Evolutionary conservation across 37 sponge, comb jelly and placozoan genomes (phyloP), one percentile per base, ranked within the genome.

Genomic region (Axinella damicornis): DNA sequence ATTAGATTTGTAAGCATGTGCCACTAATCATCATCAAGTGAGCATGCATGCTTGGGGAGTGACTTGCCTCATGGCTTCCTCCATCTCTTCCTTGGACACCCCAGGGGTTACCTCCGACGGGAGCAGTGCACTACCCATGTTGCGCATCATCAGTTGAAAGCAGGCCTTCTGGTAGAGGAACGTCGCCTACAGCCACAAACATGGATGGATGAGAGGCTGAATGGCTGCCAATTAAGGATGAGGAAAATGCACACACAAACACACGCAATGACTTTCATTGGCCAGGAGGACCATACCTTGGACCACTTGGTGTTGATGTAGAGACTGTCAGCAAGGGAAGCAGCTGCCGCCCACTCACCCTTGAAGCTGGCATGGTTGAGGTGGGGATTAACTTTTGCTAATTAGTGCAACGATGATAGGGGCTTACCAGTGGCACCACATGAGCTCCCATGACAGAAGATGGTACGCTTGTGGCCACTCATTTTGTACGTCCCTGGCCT

Each of bases 241-340:
- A 72, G 27, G 60, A 1, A 20, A 6, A 35, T 55, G 76, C 22
- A 0, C 56, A 19, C 9, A 57, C 30, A 39, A 36, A 46, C 63
- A 40, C 39, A 73, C 32, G 31, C 15, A 18, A 57, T 53, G 71
- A 54, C 58, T 1, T 58, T 32, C 58, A 69, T 35, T 6, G 24
- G 36, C 6, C n/a, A 58, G 69, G 60, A 25, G 19, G 11, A 27
- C n/a, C n/a, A 28, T 27, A 95, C 96, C 74, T 95, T 95, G 2
- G 95, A 93, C 96, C 96, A 95, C n/a, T 81, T 78, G 85, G 91
- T 93, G 13, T 92, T 28, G 17, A 36, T 55, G 41, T 77, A 93
- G 52, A 92, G 79, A 28, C 41, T 30, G 12, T 90, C 84, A 24
- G 91, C 87, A 72, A 81, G 90, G 5, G 71, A 21, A 19, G 88